Base-by-base conservation (phyloP, 1,140 invertebrate species). In the Intoshia linei region DNA sequence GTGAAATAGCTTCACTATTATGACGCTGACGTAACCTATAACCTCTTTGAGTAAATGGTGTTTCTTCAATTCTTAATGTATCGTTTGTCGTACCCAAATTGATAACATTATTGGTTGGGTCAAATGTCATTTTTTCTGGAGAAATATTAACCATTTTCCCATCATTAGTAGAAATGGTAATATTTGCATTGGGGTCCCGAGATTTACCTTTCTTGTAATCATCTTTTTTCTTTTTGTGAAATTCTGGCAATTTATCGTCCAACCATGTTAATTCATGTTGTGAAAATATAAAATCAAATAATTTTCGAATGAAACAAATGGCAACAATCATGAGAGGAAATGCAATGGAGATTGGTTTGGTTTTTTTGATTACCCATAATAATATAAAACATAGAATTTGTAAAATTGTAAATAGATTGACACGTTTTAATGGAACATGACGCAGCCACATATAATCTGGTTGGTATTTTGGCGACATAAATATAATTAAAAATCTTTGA, bases 391-490 rank as follows among this genome's bases (percentile, higher is more conserved):
- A 38, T 2, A 42, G 1, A 6, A 45, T 10, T 60, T 92, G 83
- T 42, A 87, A 77, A 1, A 69, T 44, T 18, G 83, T 92, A 49
- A 84, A 92, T 39, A 84, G 45, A 53, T 92, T 79, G 7, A 92
- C 78, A 38, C 73, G 66, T 13, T 34, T 72, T 10, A 84, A 67
- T 32, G 76, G 77, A n/a, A 92, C 79, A 42, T 46, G 40, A 55
- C 81, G 67, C 33, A 92, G 65, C 57, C 83, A 90, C 67, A 83
- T 78, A 50, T 79, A 79, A 54, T 92, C 81, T 0, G 81, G 81
- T 51, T 92, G 81, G 57, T 90, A 90, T 52, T 92, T 92, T 43
- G 72, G 72, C 18, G 81, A 81, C 79, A 90, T 90, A 37, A 90
- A 71, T 63, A 90, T 71, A 24, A 90, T 77, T 11, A 83, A 56